These are phyloP conservation scores for Myotis planiceps DNA, from an alignment of 2,797 vertebrate species.

Conservation along the genomic window DNA sequence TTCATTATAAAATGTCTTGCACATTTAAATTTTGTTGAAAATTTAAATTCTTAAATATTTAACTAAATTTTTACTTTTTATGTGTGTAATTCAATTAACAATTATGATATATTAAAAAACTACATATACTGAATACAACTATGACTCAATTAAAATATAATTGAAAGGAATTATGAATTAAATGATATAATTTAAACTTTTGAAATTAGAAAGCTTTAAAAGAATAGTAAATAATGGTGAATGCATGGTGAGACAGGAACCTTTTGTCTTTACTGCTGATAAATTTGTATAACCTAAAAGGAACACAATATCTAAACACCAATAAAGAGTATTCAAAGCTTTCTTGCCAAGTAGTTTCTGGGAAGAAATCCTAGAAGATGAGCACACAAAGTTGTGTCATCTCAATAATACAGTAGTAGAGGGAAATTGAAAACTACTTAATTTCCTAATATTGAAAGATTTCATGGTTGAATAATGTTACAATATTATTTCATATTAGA, in stretches of 20 bases:
- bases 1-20: not conserved
- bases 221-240: not conserved
- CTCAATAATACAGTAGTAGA: not conserved
- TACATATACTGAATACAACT: not conserved
- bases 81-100: not conserved
- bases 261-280: not conserved
- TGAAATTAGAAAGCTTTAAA: constrained; percentile 6
- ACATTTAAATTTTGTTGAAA: not conserved
- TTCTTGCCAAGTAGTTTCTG: not conserved
- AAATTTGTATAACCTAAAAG: not conserved
- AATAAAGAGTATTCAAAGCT: not conserved
- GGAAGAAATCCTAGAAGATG: not conserved
- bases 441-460: not conserved
- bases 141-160: not conserved
- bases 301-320: not conserved
- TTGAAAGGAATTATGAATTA: not conserved
- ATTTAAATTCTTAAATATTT: constrained; percentile 38
- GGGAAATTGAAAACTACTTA: not conserved
- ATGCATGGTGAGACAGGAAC: not conserved
- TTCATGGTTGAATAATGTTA: not conserved
- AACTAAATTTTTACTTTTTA: not conserved
- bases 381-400: not conserved
- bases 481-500: not conserved
- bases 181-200: not conserved
- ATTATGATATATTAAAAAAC: not conserved